phyloP scores from a whole-genome alignment of 2,888 invertebrate species.

The Machimus rusticus region DNA sequence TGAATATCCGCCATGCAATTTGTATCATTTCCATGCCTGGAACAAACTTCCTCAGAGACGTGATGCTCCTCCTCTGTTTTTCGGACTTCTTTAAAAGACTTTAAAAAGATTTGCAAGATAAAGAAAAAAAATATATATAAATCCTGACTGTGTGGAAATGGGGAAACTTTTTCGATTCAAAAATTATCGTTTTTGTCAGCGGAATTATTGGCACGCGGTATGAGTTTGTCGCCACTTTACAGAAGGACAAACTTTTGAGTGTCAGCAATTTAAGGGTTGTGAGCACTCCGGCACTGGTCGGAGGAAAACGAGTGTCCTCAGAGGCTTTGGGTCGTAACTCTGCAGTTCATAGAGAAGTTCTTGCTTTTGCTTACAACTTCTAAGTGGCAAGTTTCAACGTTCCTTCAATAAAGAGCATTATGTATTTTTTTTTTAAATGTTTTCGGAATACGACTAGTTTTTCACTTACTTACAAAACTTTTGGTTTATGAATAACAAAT shows the following conservation, averaged over 20 bases:
- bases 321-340: background rate
- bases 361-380: background rate
- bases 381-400: background rate
- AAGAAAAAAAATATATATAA: background rate
- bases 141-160: background rate
- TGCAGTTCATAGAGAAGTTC: background rate
- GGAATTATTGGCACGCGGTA: background rate
- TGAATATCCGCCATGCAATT: background rate
- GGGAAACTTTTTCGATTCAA: background rate
- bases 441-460: background rate
- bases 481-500: background rate
- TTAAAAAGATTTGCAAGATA: background rate
- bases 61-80: background rate
- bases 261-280: background rate
- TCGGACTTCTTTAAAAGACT: background rate
- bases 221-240: background rate
- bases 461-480: background rate
- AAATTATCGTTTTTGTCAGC: background rate
- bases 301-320: background rate
- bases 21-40: background rate
- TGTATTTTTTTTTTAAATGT: background rate
- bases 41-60: background rate
- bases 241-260: conserved; percentile 7
- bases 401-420: background rate
- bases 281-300: background rate